phyloP scores from a whole-genome alignment of 1,140 invertebrate species.

The Cepaea nemoralis region DNA sequence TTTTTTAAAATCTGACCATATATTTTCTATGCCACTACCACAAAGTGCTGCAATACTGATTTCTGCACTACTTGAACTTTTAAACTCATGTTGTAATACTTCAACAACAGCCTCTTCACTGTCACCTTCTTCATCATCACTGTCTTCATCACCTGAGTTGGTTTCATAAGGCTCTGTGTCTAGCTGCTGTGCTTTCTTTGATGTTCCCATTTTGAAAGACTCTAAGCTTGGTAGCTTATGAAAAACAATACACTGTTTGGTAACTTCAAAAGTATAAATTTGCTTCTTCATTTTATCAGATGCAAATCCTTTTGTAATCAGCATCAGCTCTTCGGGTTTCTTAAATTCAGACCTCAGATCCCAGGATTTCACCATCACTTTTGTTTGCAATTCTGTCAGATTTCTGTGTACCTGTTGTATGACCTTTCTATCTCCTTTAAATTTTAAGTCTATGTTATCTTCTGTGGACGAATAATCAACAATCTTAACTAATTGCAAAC shows the following conservation, averaged over 20 bases:
- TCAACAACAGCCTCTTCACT: not conserved
- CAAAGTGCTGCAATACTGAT: not conserved
- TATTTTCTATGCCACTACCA: not conserved
- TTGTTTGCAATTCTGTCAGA: not conserved
- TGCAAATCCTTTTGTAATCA: conserved; percentile 14
- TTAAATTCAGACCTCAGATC: not conserved
- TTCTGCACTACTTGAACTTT: conserved; percentile 4
- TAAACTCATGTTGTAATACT: not conserved
- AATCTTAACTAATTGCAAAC: not conserved
- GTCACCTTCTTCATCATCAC: not conserved
- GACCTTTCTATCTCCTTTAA: too few relatives aligned
- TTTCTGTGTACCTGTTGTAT: not conserved
- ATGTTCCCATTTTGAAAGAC: too few relatives aligned
- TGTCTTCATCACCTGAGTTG: not conserved
- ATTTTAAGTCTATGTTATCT: too few relatives aligned
- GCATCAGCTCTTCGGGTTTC: not conserved
- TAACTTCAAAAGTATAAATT: too few relatives aligned
- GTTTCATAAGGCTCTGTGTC: too few relatives aligned
- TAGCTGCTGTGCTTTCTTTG: too few relatives aligned
- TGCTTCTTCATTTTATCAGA: not conserved
- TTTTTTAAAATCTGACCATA: not conserved
- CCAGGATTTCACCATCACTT: too few relatives aligned
- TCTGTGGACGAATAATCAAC: too few relatives aligned
- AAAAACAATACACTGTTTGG: too few relatives aligned
- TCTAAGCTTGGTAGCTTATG: too few relatives aligned